Conservation (phyloP, 1,140 invertebrate species). For the Forficula auricularia region DNA sequence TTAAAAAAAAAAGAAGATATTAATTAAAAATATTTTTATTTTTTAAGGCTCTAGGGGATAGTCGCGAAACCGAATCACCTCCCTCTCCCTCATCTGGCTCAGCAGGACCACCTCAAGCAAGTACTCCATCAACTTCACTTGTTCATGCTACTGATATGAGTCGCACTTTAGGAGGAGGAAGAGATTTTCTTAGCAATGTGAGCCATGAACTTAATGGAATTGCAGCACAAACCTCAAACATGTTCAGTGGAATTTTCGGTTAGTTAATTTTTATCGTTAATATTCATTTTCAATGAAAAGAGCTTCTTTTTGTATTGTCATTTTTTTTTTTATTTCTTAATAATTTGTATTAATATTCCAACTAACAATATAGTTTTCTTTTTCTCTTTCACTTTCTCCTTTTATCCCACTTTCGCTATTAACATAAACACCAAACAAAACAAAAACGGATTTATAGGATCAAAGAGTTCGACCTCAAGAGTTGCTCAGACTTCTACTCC, state of each 20-base stretch:
- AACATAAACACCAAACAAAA: too few species aligned
- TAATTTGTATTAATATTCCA: too few species aligned
- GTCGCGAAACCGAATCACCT: slow-evolving; percentile 23
- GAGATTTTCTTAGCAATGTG: slow-evolving; percentile 78
- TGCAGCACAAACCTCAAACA: slow-evolving; percentile 71
- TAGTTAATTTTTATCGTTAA: slow-evolving; percentile 8
- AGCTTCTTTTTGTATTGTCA: neutral
- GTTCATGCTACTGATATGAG: slow-evolving; percentile 10
- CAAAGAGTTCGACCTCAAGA: too few species aligned
- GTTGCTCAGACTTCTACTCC: too few species aligned
- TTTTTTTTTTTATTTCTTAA: neutral
- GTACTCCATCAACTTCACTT: slow-evolving; percentile 10
- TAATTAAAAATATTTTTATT: too few species aligned
- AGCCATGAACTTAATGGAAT: slow-evolving; percentile 77
- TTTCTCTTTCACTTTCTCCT: too few species aligned
- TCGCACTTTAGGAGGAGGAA: slow-evolving; percentile 24
- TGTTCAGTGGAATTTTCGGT: slow-evolving; percentile 82
- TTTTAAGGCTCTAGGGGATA: slow-evolving; percentile 26
- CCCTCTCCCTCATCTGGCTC: slow-evolving; percentile 6
- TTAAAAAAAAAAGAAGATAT: too few species aligned
- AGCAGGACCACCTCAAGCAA: slow-evolving; percentile 10
- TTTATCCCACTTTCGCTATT: too few species aligned
- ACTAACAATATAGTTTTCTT: too few species aligned
- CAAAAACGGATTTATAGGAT: too few species aligned
- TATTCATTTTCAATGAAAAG: neutral